A percentile compares a stretch with the other conserved stretches of the same genome.
These are phyloP conservation scores for Erythrocercus mccallii DNA, from an alignment of 2,113 vertebrate species.

Conservation along the genomic window DNA sequence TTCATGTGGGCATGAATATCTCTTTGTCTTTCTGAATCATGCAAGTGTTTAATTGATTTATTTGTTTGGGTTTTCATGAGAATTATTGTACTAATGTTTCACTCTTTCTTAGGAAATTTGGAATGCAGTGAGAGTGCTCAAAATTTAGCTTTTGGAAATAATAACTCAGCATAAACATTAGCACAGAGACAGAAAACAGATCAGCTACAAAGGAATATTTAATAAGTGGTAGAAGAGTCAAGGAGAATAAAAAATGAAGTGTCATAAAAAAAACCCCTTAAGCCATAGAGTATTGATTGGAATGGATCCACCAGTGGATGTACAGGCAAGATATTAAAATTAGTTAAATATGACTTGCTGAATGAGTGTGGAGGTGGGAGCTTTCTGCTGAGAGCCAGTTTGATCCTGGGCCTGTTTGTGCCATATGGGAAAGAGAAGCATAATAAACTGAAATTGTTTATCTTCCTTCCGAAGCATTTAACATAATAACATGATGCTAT, in stretches of 20 bases:
- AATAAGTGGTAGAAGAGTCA: neutral
- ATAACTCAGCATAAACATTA: neutral
- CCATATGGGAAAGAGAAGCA: neutral
- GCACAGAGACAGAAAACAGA: neutral
- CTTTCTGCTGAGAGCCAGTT: neutral
- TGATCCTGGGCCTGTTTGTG: slow-evolving; percentile 5
- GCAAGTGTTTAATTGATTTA: neutral
- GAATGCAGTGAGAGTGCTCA: neutral
- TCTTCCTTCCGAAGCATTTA: neutral
- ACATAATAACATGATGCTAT: neutral
- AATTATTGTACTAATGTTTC: neutral
- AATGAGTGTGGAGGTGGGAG: neutral
- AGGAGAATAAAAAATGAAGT: neutral
- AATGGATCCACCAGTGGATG: neutral
- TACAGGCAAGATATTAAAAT: neutral
- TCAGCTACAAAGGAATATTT: neutral
- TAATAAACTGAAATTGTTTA: neutral
- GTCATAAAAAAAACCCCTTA: neutral
- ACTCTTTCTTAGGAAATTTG: neutral
- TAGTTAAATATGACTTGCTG: neutral
- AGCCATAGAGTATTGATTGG: neutral
- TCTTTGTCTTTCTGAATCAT: slow-evolving; percentile 6
- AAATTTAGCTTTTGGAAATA: slow-evolving; percentile 13
- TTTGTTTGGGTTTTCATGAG: slow-evolving; percentile 11
- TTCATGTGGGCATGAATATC: neutral